Base-by-base conservation (phyloP, 2,797 vertebrate species). In the Cercopithecus mitis region DNA sequence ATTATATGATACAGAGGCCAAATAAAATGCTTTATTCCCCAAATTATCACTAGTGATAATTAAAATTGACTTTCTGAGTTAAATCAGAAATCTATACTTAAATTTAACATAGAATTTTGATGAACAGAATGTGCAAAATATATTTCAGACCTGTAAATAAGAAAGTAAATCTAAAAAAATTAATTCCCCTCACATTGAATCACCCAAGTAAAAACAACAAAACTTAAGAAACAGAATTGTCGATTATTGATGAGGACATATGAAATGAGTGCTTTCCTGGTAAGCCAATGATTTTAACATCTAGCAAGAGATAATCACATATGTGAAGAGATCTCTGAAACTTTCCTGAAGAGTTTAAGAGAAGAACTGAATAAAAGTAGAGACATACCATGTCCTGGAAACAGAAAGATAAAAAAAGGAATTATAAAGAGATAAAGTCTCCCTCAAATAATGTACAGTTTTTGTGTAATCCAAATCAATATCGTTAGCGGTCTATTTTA, bases 41-140 rank as follows among this genome's bases (percentile, higher is more conserved):
- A 30, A 30, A 89, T 95, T 93, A 84, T 81, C 33, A 83, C 41
- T 93, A 95, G 80, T 41, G 19, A 57, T 83, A 57, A 24, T 93
- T 47, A 80, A 96, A 94, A 88, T 47, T 88, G 24, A 19, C 8
- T 89, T 95, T 84, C 33, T 85, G 92, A 79, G n/a, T 94, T 94
- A 97, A 96, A 57, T 77, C 84, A 92, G 47, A 73, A 93, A 88
- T 61, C 52, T 84, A 70, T 85, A 93, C 72, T 94, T 96, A 94
- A 89, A 77, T 70, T 47, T 61, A 79, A 86, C 43, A 58, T 14
- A 64, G 33, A 87, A 81, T 94, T 88, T 90, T 81, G 57, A 85
- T 76, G 30, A 97, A 50, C 0, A 88, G 64, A 95, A 84, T 87
- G 6, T 86, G 52, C 25, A 90, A 93, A 82, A 58, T 95, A 14